Percentiles rank a stretch among this genome's conserved stretches.
phyloP scores from a whole-genome alignment of 2,888 invertebrate species.

The Biston betularia region DNA sequence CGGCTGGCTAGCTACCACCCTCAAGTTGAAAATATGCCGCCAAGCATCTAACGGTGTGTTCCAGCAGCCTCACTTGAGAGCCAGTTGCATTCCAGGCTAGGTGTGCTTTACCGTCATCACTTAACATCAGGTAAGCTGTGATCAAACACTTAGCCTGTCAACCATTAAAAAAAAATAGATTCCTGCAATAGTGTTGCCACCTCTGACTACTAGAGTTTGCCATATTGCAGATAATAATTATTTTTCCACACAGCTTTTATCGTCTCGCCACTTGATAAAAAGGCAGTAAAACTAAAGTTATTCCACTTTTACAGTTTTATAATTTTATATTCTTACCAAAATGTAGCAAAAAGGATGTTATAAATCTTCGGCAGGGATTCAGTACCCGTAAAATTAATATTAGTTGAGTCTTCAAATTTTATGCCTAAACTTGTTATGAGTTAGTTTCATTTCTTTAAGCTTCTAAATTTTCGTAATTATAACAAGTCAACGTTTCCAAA shows the following conservation, averaged over 20 bases:
- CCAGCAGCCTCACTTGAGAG: too few species aligned
- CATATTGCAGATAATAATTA: conserved; percentile 13
- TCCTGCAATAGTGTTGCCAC: too few species aligned
- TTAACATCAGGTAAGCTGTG: too few species aligned
- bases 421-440: conserved; percentile 27
- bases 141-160: too few species aligned
- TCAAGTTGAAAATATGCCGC: too few species aligned
- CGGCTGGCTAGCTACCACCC: too few species aligned
- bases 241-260: conserved; percentile 9
- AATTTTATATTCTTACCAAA: conserved; percentile 43
- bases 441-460: conserved; percentile 32
- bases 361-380: conserved; percentile 45
- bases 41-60: too few species aligned
- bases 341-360: conserved; percentile 33
- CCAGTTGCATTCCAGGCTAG: too few species aligned
- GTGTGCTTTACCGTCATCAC: too few species aligned
- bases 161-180: too few species aligned
- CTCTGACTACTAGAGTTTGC: not conserved
- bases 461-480: conserved; percentile 16
- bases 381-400: conserved; percentile 44
- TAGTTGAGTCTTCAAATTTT: conserved; percentile 37
- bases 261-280: conserved; percentile 31
- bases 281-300: conserved; percentile 30
- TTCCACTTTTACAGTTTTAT: conserved; percentile 31
- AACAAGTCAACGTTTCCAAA: conserved; percentile 9